phyloP scores from a whole-genome alignment of 2,888 invertebrate species.

The Tetragonula carbonaria region DNA sequence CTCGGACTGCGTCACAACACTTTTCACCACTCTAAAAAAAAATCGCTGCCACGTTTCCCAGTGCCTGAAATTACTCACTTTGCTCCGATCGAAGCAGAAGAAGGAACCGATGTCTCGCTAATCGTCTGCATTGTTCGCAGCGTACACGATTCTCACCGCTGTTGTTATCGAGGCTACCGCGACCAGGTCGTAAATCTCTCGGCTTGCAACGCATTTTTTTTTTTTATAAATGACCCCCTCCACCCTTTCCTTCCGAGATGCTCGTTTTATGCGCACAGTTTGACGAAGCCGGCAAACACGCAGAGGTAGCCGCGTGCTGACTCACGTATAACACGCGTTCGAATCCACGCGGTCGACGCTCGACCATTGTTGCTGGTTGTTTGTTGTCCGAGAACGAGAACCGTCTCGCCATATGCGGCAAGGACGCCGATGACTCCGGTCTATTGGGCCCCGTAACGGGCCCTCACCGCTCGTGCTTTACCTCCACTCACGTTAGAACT shows the following conservation, averaged over 20 bases:
- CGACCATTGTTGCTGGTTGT: slow-evolving; percentile 59
- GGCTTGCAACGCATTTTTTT: not conserved
- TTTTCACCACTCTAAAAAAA: too few relatives aligned
- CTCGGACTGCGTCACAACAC: too few relatives aligned
- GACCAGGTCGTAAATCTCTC: slow-evolving; percentile 59
- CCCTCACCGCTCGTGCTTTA: slow-evolving; percentile 45
- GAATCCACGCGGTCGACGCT: not conserved
- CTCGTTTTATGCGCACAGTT: slow-evolving; percentile 14
- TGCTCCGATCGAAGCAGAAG: not conserved
- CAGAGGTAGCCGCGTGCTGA: slow-evolving; percentile 39
- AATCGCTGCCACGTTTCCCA: too few relatives aligned
- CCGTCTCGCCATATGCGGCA: slow-evolving; percentile 79
- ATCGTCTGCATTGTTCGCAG: slow-evolving; percentile 35
- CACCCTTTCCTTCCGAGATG: slow-evolving; percentile 60
- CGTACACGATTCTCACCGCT: slow-evolving; percentile 22
- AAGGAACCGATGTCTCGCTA: not conserved
- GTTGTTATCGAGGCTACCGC: slow-evolving; percentile 61
- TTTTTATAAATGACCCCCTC: slow-evolving; percentile 52
- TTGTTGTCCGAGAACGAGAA: slow-evolving; percentile 65
- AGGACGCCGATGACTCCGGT: slow-evolving; percentile 75
- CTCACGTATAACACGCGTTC: slow-evolving; percentile 39
- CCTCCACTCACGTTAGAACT: slow-evolving; percentile 28
- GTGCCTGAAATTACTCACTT: not conserved
- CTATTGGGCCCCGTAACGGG: slow-evolving; percentile 73
- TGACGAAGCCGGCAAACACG: slow-evolving; percentile 1